Evolutionary conservation across 2,888 invertebrate species (phyloP).

Genomic region (Podabrus alpinus): DNA sequence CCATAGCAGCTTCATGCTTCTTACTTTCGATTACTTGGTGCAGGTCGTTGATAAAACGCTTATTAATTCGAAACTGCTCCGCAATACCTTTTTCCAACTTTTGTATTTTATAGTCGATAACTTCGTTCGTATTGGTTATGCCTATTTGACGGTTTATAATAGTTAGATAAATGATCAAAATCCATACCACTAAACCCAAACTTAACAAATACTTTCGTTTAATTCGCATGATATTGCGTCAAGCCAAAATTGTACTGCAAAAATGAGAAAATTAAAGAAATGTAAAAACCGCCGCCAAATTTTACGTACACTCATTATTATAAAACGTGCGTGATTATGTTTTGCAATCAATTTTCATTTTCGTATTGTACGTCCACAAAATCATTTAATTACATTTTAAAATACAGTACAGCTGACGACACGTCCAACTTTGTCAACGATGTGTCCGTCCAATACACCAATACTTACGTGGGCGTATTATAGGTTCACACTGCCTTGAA

Average conservation of each 20-base stretch:
- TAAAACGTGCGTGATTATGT: not conserved
- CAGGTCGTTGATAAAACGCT: slow-evolving; percentile 53
- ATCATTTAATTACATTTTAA: not conserved
- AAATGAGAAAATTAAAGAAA: not conserved
- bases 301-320: not conserved
- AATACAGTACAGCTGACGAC: not conserved
- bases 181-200: slow-evolving; percentile 55
- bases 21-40: slow-evolving; percentile 51
- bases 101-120: slow-evolving; percentile 46
- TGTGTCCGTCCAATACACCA: too few relatives aligned
- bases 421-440: not conserved
- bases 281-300: not conserved
- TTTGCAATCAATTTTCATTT: not conserved
- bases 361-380: not conserved
- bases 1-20: slow-evolving; percentile 36
- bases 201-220: slow-evolving; percentile 55
- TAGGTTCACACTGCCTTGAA: not conserved
- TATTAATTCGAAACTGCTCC: slow-evolving; percentile 56
- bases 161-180: slow-evolving; percentile 60
- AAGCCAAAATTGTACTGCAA: slow-evolving; percentile 6
- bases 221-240: slow-evolving; percentile 42
- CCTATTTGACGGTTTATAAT: slow-evolving; percentile 57
- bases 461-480: not conserved
- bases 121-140: slow-evolving; percentile 43
- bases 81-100: slow-evolving; percentile 56